Percentiles rank a stretch among this genome's conserved stretches.
These are phyloP conservation scores for Episyrphus balteatus DNA, from an alignment of 1,140 invertebrate genomes.

Conservation along the genomic window DNA sequence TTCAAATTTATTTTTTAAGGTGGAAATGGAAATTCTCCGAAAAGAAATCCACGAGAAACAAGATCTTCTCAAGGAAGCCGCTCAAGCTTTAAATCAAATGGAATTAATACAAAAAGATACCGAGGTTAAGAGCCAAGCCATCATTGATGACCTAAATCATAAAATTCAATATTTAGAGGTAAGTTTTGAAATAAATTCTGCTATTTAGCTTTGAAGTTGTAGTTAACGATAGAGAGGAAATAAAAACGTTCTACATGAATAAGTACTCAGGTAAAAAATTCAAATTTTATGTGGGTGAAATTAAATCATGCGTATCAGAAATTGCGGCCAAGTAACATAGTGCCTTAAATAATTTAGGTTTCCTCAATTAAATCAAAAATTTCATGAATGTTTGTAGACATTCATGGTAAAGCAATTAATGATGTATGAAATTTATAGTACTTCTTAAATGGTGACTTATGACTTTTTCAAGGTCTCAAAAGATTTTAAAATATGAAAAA, in stretches of 20 bases:
- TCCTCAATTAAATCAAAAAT: background rate
- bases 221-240: too few species aligned
- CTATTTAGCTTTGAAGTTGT: too few species aligned
- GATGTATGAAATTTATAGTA: too few species aligned
- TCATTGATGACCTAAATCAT: constrained; percentile 28
- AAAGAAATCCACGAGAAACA: constrained; percentile 73
- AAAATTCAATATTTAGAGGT: constrained; percentile 23
- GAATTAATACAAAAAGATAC: constrained; percentile 45
- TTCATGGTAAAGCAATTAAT: too few species aligned
- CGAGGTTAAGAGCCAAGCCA: constrained; percentile 16
- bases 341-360: background rate
- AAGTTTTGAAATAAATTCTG: background rate
- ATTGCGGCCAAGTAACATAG: too few species aligned
- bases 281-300: too few species aligned
- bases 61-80: constrained; percentile 68
- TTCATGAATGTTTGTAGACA: too few species aligned
- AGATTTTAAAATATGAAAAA: too few species aligned
- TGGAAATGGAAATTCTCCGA: constrained; percentile 64
- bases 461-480: too few species aligned
- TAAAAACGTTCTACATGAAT: background rate
- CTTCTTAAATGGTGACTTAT: too few species aligned
- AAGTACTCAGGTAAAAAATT: background rate
- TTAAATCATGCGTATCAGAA: too few species aligned
- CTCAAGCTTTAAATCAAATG: constrained; percentile 61
- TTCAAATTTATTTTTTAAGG: too few species aligned